Evolutionary conservation across 2,888 invertebrate genomes (phyloP).

Genomic region (Drosophila gaucha): DNA sequence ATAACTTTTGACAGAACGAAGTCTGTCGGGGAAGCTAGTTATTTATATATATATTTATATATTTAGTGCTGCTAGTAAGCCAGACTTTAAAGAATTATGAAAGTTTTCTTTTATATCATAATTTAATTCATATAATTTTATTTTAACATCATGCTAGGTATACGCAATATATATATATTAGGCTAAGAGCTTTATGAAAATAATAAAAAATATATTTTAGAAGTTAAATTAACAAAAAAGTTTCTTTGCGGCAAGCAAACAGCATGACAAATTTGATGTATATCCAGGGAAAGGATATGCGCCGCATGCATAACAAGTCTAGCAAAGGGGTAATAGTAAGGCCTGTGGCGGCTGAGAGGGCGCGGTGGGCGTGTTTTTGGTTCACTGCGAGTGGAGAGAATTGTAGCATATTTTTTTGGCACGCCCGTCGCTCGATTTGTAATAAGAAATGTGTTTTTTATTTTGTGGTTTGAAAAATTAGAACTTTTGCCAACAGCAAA

Average conservation of each 20-base stretch:
- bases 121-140: too few relatives aligned
- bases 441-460: conserved; percentile 74
- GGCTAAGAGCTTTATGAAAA: too few relatives aligned
- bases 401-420: conserved; percentile 72
- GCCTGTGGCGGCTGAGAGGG: not conserved
- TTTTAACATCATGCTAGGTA: too few relatives aligned
- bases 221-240: too few relatives aligned
- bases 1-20: too few relatives aligned
- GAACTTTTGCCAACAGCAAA: conserved; percentile 72
- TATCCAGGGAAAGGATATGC: conserved; percentile 16
- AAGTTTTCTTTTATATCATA: not conserved
- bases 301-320: conserved; percentile 9
- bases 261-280: not conserved
- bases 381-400: conserved; percentile 21
- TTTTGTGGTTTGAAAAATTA: conserved; percentile 74
- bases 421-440: conserved; percentile 69
- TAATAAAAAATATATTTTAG: too few relatives aligned
- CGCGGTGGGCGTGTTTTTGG: not conserved
- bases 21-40: too few relatives aligned
- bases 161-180: too few relatives aligned
- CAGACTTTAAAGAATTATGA: not conserved
- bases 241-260: too few relatives aligned
- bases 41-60: not conserved
- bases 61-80: too few relatives aligned
- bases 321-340: not conserved